Evolutionary conservation across 2,113 vertebrate genomes (phyloP).

Genomic region (Plecotus auritus): DNA sequence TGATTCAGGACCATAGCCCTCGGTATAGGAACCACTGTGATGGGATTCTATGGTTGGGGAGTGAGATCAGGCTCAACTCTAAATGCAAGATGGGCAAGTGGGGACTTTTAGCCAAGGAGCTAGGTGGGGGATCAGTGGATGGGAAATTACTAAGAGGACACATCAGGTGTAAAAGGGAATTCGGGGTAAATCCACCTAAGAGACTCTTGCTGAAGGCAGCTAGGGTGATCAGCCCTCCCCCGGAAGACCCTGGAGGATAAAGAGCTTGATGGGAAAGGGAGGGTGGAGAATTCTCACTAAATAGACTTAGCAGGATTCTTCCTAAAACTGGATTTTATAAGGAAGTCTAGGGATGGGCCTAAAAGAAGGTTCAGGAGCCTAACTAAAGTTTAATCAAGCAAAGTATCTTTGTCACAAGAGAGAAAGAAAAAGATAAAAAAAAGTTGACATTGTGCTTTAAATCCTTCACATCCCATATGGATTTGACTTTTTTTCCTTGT

Average conservation of each 20-base stretch:
- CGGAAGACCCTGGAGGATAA: background rate
- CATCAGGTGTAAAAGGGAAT: rapidly evolving
- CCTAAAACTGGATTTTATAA: background rate
- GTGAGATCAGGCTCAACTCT: background rate
- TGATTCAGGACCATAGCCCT: background rate
- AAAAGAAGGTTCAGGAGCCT: background rate
- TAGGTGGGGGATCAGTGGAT: too few species aligned
- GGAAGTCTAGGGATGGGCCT: background rate
- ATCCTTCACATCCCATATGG: background rate
- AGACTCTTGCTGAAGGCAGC: background rate
- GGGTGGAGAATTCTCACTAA: background rate
- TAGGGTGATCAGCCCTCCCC: background rate
- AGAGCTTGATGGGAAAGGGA: background rate
- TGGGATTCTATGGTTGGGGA: background rate
- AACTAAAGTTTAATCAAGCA: background rate
- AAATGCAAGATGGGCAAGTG: background rate
- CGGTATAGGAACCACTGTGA: background rate
- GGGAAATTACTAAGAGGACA: background rate
- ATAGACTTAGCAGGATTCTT: background rate
- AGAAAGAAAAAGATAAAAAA: background rate
- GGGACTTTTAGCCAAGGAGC: background rate
- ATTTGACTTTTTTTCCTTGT: background rate
- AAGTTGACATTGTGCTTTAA: background rate
- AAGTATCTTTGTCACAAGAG: background rate
- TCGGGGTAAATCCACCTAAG: background rate